Base-by-base conservation (phyloP, 2,797 vertebrate species). In the Sebastes nivosus region DNA sequence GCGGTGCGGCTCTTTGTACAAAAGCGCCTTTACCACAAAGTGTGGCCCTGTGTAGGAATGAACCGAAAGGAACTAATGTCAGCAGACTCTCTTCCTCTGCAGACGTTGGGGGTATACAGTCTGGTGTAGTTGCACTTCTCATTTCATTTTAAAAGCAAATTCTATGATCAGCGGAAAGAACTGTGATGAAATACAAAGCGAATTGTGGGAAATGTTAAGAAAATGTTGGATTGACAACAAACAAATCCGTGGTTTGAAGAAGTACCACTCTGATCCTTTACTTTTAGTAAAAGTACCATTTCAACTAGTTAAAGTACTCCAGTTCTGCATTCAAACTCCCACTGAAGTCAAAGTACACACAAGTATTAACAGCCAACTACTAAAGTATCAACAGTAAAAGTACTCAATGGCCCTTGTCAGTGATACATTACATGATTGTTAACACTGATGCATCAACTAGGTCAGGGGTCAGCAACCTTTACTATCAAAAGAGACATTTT, bases 41-140 rank as follows among this genome's bases (percentile, higher is more conserved):
- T 58, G 29, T 24, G 63, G 63, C 67, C 64, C 54, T 10, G 16
- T 58, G 27, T 25, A 67, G 64, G 46, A 73, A 70, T 34, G 4
- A 80, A 58, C 5, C 1, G 3, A 73, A 36, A 86, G 83, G 79
- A 89, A 88, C 52, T 70, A 64, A 50, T 24, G 30, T 88, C 85
- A 80, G 71, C 75, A 69, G 3, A 69, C 3, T 18, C 24, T 73
- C 73, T 88, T 89, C 79, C 81, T 81, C 65, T 82, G n/a, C 25
- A 29, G 46, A 66, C 32, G 12, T 16, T 13, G 38, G 38, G 38
- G 38, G 38, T 18, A 1, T 1, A 22, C 4, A 6, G 32, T 18
- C 9, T 13, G 2, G 2, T 46, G 2, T 42, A 11, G 73, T 83
- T 71, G 42, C 83, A 87, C 84, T 89, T 91, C 89, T 87, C 77